Percentiles rank a stretch among this genome's conserved stretches.
Evolutionary conservation across 2,797 vertebrate genomes (phyloP).

Genomic region (Rhynchonycteris naso): DNA sequence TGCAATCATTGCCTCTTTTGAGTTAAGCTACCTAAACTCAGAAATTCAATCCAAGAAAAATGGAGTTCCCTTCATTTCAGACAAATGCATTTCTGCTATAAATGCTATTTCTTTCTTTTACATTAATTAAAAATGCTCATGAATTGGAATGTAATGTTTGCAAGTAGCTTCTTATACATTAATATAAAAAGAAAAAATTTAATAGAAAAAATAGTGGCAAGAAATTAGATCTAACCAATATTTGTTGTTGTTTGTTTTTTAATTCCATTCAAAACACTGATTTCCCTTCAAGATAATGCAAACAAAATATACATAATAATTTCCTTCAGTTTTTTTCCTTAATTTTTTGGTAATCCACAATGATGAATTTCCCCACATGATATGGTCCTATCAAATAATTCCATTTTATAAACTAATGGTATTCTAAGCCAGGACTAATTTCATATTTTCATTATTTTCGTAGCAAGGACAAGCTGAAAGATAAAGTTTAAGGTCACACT

Average conservation of each 20-base stretch:
- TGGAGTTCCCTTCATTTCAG: neutral
- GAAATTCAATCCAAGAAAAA: neutral
- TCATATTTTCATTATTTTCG: neutral
- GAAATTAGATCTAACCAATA: neutral
- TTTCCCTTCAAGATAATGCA: conserved; percentile 30
- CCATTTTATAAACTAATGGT: conserved; percentile 13
- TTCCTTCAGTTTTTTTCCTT: conserved; percentile 9
- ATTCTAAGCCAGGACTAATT: neutral
- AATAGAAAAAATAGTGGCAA: neutral
- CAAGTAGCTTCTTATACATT: neutral
- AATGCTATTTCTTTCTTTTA: neutral
- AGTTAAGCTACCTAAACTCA: neutral
- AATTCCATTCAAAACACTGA: conserved; percentile 5
- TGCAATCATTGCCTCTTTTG: neutral
- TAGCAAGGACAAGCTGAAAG: neutral
- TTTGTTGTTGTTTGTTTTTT: neutral
- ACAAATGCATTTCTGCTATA: neutral
- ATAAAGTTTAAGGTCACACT: neutral
- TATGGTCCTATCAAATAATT: neutral
- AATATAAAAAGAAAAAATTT: neutral
- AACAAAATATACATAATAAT: neutral
- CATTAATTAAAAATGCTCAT: neutral
- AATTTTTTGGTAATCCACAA: neutral
- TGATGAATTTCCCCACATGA: neutral
- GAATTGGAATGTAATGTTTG: conserved; percentile 6